Evolutionary conservation across 2,113 vertebrate genomes (phyloP), one percentile per base, ranked within the genome.

Genomic region (Dicaeum eximium): DNA sequence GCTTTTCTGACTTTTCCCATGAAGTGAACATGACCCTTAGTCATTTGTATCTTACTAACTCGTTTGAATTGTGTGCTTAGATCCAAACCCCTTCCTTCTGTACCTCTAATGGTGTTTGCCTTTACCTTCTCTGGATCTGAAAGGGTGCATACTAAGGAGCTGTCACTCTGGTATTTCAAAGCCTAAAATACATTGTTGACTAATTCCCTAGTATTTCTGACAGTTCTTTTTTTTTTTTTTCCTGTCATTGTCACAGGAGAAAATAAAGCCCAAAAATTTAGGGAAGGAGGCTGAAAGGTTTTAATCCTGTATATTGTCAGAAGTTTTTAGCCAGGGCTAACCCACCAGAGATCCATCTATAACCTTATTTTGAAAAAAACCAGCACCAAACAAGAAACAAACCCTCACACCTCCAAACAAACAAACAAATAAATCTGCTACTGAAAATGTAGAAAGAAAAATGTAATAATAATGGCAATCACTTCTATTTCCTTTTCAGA

Each of bases 101-200:
- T 50, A 33, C 58, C 33, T 87, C 35, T 90, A 56, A 51, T 42
- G 38, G 12, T 89, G 21, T 65, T 86, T 92, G 53, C 42, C 57
- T 94, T 90, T 80, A 47, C 51, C 33, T 79, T 83, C 53, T 80
- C 77, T 86, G 51, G 30, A 73, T 92, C 57, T 78, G 62, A 80
- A 92, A 72, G 66, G 48, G 11, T 73, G 66, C 62, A 35, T 66
- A 16, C 11, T 58, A 56, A 77, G 60, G 23, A 73, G 7, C 42
- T 83, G 38, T 38, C 40, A 54, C 17, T 91, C 78, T 62, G 57
- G 35, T 67, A 61, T 75, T 87, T 82, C 50, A 73, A 92, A 79
- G 73, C 44, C 51, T 80, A n/a, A 90, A 91, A 75, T n/a, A 45
- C 18, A 33, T 40, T 87, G n/a, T 58, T 93, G 50, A 66, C 35